Evolutionary conservation across 2,888 invertebrate genomes (phyloP), one percentile per base, ranked within the genome.

Genomic region (Hirtodrosophila alboralis): DNA sequence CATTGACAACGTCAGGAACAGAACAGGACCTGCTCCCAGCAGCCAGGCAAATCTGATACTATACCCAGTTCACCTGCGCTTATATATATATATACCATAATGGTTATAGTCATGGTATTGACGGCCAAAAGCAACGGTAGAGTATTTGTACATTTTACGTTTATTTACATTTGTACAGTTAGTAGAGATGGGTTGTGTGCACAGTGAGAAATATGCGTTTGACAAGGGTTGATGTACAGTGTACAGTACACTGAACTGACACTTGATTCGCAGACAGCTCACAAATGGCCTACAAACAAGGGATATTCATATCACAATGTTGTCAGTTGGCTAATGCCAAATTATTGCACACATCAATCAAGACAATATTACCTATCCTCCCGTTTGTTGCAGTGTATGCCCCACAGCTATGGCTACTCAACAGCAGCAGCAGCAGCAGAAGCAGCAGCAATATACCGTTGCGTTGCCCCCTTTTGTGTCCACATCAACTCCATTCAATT

Each of bases 401-500:
- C 38, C 23, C n/a, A 36, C 31, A 41, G 18, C 18, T 4, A 38
- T 10, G 36, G 43, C 36, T 18, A 47, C 47, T 38, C 47, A 21
- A 13, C 5, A 60, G 30, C 40, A 52, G 18, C 31, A 37, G 51
- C 51, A 52, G 43, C 38, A 12, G 31, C 4, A 60, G 30, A 34
- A 51, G 18, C 31, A 37, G 51, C 51, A 52, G 44, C 38, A 27
- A 53, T 53, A 45, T 58, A 64, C 36, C 45, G 31, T 26, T 48
- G 8, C 26, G 37, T 21, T 34, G 18, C 44, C 14, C 26, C 13
- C 21, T 10, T 27, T 34, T 48, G 34, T 59, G 57, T 45, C 58
- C 66, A 64, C 58, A 59, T 57, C 79, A 76, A 68, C 77, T 71
- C 78, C 83, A 83, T 84, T 87, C 84, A 86, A 83, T 87, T 86